phyloP scores from a whole-genome alignment of 37 sponge, comb jelly and placozoan genomes.

The Tethya wilhelma region DNA sequence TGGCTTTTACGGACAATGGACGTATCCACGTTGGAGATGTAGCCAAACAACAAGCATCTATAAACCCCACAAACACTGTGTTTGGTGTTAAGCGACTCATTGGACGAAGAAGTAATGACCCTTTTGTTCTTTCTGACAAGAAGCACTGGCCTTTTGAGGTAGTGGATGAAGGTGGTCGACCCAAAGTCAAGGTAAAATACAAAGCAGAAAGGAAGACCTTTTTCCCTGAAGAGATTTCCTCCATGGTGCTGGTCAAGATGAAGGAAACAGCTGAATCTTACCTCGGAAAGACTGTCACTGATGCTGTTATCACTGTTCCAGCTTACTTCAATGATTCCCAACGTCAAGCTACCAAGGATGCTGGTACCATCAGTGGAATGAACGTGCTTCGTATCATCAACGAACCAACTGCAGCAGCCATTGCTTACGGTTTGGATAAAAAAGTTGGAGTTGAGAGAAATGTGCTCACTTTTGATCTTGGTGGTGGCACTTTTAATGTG shows the following conservation, averaged over 20 bases:
- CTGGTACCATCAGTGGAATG: constrained; percentile 94
- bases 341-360: constrained; percentile 99
- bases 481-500: constrained; percentile 98
- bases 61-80: constrained; percentile 95
- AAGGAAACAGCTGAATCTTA: constrained; percentile 99
- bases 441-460: constrained; percentile 81
- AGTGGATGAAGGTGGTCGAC: constrained; percentile 81
- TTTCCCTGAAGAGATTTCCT: constrained; percentile 97
- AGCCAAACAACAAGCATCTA: constrained; percentile 94
- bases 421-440: constrained; percentile 98
- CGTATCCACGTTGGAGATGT: constrained; percentile 96
- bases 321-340: constrained; percentile 99
- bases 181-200: constrained; percentile 94
- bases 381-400: constrained; percentile 99
- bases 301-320: constrained; percentile 98
- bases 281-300: constrained; percentile 88
- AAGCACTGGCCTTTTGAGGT: constrained; percentile 99
- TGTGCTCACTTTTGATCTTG: constrained; percentile 97
- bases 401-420: constrained; percentile 99
- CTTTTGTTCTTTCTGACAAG: constrained; percentile 67
- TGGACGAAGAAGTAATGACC: constrained; percentile 51
- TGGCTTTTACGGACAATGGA: constrained; percentile 95
- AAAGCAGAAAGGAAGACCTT: constrained; percentile 90
- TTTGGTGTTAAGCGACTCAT: constrained; percentile 95
- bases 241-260: constrained; percentile 99